Evolutionary conservation across 2,113 vertebrate species (phyloP).

Genomic region (Ageneiosus marmoratus): DNA sequence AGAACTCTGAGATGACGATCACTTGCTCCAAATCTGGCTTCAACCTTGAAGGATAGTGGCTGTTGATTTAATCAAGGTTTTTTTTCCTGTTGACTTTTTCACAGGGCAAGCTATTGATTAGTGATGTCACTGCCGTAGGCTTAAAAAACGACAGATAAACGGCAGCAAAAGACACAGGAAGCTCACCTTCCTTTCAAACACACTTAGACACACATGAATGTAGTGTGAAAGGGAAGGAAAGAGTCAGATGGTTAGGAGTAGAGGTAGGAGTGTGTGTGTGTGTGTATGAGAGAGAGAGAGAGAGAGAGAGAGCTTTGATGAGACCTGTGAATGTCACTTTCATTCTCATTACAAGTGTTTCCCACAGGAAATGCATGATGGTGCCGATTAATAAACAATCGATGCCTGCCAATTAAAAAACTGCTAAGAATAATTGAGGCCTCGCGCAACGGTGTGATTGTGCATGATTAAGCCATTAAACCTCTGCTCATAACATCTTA

Average conservation of each 20-base stretch:
- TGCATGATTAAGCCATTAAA: conserved; percentile 68
- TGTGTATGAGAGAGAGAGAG: background rate
- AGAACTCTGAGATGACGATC: background rate
- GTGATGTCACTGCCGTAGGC: conserved; percentile 49
- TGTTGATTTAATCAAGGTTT: conserved; percentile 47
- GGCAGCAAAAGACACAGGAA: conserved; percentile 39
- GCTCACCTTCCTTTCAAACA: conserved; percentile 50
- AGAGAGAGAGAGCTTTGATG: conserved; percentile 24
- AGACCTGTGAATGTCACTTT: conserved; percentile 60
- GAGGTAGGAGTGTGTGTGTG: background rate
- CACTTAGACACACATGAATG: conserved; percentile 1
- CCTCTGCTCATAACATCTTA: conserved; percentile 62
- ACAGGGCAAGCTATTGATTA: conserved; percentile 49
- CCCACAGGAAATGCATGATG: conserved; percentile 68
- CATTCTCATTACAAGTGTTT: conserved; percentile 67
- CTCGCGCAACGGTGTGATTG: conserved; percentile 61
- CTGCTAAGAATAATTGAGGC: conserved; percentile 57
- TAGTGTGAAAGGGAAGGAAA: background rate
- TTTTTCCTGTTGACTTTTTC: conserved; percentile 52
- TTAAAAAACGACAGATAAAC: conserved; percentile 46
- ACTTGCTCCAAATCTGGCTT: background rate
- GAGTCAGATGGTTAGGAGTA: background rate
- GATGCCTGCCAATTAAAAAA: conserved; percentile 66
- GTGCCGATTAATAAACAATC: conserved; percentile 71
- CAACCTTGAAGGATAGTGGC: conserved; percentile 44